Conservation (phyloP, 2,888 invertebrate species). For the Neoitamus cyanurus region DNA sequence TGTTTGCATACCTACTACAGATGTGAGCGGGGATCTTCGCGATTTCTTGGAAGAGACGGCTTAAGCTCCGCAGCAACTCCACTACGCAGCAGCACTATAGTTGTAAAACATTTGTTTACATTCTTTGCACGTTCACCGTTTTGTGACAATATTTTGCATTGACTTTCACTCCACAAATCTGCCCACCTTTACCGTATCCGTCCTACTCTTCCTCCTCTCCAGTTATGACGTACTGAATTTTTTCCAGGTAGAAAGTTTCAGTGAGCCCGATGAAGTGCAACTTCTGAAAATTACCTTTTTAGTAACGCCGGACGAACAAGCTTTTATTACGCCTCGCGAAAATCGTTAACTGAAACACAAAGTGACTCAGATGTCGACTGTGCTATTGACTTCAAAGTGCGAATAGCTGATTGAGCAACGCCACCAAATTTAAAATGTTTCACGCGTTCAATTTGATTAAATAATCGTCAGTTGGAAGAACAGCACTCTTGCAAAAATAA, state of each 20-base stretch:
- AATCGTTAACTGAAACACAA: not conserved
- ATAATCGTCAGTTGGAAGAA: not conserved
- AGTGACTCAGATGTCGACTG: not conserved
- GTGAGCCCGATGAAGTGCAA: not conserved
- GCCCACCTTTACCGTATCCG: not conserved
- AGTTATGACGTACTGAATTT: not conserved
- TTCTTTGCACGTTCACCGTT: not conserved
- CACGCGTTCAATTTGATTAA: not conserved
- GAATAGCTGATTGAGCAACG: not conserved
- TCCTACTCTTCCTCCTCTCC: not conserved
- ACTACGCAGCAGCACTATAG: not conserved
- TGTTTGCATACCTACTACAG: not conserved
- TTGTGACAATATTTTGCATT: constrained; percentile 17
- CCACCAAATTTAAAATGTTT: not conserved
- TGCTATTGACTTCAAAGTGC: not conserved
- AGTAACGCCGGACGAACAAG: not conserved
- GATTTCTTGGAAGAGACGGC: not conserved
- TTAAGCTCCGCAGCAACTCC: not conserved
- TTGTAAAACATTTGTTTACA: constrained; percentile 22
- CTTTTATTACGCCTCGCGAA: not conserved
- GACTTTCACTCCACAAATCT: constrained; percentile 14
- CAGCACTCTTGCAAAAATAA: not conserved
- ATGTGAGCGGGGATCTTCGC: not conserved
- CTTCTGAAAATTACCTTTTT: not conserved
- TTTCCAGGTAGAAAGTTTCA: constrained; percentile 15